These are phyloP conservation scores for Channa maculata DNA, from an alignment of 2,113 vertebrate species.

Conservation along the genomic window DNA sequence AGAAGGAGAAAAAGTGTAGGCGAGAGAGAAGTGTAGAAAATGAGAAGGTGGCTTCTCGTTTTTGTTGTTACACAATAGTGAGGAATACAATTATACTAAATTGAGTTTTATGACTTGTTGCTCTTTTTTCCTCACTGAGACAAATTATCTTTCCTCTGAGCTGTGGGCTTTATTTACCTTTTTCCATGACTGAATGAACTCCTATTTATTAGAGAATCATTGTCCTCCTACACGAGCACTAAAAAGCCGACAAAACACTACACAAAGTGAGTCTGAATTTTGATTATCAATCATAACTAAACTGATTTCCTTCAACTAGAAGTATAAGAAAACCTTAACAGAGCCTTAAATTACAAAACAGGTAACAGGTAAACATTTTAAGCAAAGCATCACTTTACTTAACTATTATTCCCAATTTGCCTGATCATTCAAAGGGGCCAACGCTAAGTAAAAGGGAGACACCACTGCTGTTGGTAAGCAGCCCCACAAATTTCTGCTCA, in stretches of 20 bases:
- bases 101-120: conserved; percentile 51
- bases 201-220: conserved; percentile 53
- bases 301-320: background rate
- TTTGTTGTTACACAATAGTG: conserved; percentile 43
- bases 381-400: conserved; percentile 40
- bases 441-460: conserved; percentile 62
- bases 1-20: conserved; percentile 70
- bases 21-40: conserved; percentile 58
- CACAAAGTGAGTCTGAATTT: conserved; percentile 43
- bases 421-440: conserved; percentile 46
- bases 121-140: conserved; percentile 55
- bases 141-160: conserved; percentile 63
- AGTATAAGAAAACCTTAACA: conserved; percentile 9
- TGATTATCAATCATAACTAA: conserved; percentile 41
- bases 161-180: conserved; percentile 65
- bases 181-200: conserved; percentile 58
- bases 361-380: conserved; percentile 8
- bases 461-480: conserved; percentile 76
- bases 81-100: conserved; percentile 44
- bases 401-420: conserved; percentile 41
- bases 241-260: conserved; percentile 37
- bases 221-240: conserved; percentile 50
- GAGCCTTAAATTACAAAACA: conserved; percentile 13
- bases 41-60: conserved; percentile 42
- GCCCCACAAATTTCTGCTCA: conserved; percentile 81